Percentiles rank a stretch among this genome's conserved stretches.
Evolutionary conservation across 2,113 vertebrate genomes (phyloP).

Genomic region (Oriolus oriolus): DNA sequence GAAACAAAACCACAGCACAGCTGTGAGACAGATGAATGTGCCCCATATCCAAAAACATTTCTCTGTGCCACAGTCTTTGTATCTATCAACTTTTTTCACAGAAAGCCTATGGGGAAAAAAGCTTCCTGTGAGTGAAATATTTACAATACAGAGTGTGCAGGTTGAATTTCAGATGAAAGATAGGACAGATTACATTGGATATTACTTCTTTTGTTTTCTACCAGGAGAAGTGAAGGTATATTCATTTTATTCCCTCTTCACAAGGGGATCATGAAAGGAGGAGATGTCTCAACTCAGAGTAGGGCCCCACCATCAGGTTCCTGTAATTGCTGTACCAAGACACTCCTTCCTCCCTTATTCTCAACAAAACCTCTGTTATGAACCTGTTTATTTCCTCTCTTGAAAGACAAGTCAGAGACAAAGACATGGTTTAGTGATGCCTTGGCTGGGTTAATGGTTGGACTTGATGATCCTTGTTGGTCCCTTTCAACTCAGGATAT

Average conservation of each 20-base stretch:
- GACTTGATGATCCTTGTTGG: accelerated
- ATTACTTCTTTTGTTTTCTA: background rate
- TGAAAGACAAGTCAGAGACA: background rate
- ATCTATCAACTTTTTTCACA: background rate
- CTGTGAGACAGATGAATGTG: background rate
- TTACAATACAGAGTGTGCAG: background rate
- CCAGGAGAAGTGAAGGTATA: background rate
- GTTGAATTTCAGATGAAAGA: background rate
- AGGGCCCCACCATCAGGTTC: background rate
- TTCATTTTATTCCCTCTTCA: background rate
- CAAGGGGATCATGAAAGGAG: background rate
- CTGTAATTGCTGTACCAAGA: background rate
- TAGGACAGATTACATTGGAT: background rate
- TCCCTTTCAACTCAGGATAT: background rate
- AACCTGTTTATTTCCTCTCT: background rate
- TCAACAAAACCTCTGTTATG: background rate
- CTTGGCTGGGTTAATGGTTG: background rate
- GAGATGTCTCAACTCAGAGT: background rate
- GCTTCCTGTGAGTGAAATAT: background rate
- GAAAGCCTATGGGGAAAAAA: background rate
- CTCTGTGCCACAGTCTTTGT: background rate
- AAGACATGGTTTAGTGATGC: background rate
- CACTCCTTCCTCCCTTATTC: background rate
- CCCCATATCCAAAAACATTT: background rate
- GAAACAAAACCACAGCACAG: background rate